Conservation (phyloP, 1,140 invertebrate genomes). For the Psilanteris sp. region DNA sequence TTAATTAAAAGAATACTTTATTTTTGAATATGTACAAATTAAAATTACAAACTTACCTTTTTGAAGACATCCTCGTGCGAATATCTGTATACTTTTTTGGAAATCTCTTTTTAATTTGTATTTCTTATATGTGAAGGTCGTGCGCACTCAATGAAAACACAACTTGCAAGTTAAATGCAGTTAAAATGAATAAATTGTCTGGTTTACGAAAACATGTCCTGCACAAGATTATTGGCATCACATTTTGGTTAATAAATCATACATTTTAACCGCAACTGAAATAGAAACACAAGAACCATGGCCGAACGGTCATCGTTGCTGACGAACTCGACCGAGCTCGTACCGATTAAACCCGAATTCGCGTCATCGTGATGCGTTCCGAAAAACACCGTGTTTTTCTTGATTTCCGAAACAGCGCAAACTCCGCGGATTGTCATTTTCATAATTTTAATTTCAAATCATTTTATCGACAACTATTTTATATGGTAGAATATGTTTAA, state of each 20-base stretch:
- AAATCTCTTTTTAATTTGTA: conserved; percentile 16
- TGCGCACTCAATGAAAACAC: conserved; percentile 57
- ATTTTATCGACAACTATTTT: no score
- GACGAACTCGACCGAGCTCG: conserved; percentile 29
- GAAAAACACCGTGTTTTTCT: conserved; percentile 14
- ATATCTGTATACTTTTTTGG: conserved; percentile 13
- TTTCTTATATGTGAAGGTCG: conserved; percentile 57
- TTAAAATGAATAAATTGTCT: conserved; percentile 59
- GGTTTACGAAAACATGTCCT: conserved; percentile 69
- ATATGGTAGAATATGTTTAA: no score
- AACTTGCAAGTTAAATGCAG: conserved; percentile 65
- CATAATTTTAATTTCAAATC: no score
- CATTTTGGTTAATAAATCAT: conserved; percentile 77
- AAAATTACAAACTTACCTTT: conserved; percentile 74
- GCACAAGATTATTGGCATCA: conserved; percentile 70
- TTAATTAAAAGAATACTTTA: no score
- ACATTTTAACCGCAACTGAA: conserved; percentile 72
- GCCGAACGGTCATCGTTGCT: conserved; percentile 71
- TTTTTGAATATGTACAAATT: no score
- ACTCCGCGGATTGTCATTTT: no score
- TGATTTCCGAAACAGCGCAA: no score
- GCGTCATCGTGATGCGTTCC: conserved; percentile 17
- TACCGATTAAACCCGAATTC: conserved; percentile 6
- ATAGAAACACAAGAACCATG: conserved; percentile 67
- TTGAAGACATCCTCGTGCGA: conserved; percentile 77